These are phyloP conservation scores for Alfaro cultratus DNA, from an alignment of 2,797 vertebrate species.

Conservation along the genomic window DNA sequence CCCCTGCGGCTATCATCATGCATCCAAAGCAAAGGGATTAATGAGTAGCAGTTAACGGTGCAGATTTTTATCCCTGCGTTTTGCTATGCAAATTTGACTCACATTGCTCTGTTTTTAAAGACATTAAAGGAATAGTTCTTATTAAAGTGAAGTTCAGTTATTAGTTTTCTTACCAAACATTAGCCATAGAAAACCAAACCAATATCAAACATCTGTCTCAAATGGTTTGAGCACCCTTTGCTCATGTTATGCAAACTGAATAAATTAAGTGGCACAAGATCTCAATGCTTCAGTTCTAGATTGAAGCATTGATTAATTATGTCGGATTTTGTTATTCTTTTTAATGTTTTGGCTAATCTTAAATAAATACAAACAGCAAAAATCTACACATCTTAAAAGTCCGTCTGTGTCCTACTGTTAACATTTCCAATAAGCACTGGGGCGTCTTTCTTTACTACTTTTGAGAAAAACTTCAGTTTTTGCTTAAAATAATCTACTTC, in stretches of 20 bases:
- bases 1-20: background rate
- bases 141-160: background rate
- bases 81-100: background rate
- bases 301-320: background rate
- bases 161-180: background rate
- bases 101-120: background rate
- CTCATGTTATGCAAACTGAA: background rate
- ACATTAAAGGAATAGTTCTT: background rate
- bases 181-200: background rate
- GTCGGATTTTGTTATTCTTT: background rate
- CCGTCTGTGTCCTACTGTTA: background rate
- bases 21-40: slow-evolving; percentile 11
- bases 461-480: background rate
- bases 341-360: background rate
- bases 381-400: background rate
- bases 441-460: background rate
- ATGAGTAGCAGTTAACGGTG: background rate
- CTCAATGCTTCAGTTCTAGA: background rate
- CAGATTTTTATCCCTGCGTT: background rate
- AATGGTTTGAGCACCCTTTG: background rate
- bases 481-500: background rate
- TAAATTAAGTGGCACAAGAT: background rate
- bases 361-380: background rate
- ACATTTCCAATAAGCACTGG: background rate
- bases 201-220: background rate